Percentiles rank a stretch among this genome's conserved stretches.
phyloP scores from a whole-genome alignment of 1,140 invertebrate species.

The Chymomyza costata region DNA sequence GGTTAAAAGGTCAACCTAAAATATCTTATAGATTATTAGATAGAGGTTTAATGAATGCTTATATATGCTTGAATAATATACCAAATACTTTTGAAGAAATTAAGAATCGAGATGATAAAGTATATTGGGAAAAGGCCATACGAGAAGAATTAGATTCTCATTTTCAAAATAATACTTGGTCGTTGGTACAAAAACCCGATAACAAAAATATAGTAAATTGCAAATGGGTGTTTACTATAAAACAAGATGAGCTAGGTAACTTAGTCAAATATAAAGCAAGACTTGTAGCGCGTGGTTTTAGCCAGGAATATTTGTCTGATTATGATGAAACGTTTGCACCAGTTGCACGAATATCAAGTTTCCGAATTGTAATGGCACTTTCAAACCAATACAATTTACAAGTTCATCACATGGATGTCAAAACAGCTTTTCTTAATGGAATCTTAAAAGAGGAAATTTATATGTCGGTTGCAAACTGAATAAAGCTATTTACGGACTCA shows the following conservation, averaged over 20 bases:
- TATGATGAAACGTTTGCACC: too few species aligned
- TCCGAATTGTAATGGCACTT: too few species aligned
- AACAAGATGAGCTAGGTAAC: conserved; percentile 63
- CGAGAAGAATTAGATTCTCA: conserved; percentile 69
- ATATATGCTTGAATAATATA: conserved; percentile 33
- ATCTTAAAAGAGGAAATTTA: not conserved
- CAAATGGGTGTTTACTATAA: conserved; percentile 68
- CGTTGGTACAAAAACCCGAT: conserved; percentile 61
- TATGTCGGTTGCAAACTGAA: too few species aligned
- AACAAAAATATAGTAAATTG: conserved; percentile 72
- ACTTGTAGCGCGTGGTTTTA: conserved; percentile 74
- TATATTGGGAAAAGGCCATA: conserved; percentile 65
- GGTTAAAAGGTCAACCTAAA: conserved; percentile 34
- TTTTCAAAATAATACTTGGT: conserved; percentile 70
- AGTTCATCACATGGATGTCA: not conserved
- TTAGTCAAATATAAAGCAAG: conserved; percentile 71
- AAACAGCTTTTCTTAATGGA: not conserved
- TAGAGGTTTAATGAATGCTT: conserved; percentile 34
- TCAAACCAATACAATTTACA: not conserved
- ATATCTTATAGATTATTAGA: conserved; percentile 39
- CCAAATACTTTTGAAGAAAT: conserved; percentile 60
- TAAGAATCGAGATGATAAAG: conserved; percentile 47
- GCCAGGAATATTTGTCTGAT: conserved; percentile 67
- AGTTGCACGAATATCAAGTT: too few species aligned
- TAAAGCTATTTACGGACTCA: too few species aligned